Evolutionary conservation across 2,797 vertebrate genomes (phyloP).

Genomic region (Florisuga fusca): DNA sequence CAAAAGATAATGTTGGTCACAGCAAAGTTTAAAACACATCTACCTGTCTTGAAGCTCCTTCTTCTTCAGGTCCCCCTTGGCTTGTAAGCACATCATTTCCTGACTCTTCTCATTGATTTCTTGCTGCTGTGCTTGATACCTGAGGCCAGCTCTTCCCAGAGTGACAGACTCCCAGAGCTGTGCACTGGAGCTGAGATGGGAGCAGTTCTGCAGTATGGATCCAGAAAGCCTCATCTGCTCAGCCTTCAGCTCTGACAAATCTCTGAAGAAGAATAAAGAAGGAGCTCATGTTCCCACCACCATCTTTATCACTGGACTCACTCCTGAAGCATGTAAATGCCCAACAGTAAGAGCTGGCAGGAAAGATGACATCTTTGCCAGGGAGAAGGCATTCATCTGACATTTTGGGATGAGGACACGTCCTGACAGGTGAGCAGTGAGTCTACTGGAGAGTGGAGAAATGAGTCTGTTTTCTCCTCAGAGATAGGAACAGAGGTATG

Average conservation of each 20-base stretch:
- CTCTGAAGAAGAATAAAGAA: constrained; percentile 76
- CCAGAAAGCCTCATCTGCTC: constrained; percentile 87
- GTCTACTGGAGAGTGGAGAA: not conserved
- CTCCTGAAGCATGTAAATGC: not conserved
- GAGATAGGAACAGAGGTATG: not conserved
- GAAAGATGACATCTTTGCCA: rapidly evolving
- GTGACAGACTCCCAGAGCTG: constrained; percentile 25
- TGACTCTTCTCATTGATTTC: constrained; percentile 45
- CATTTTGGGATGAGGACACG: not conserved
- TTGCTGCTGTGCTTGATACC: constrained; percentile 49
- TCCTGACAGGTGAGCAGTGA: not conserved
- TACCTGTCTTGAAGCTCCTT: constrained; percentile 82
- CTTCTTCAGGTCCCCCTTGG: constrained; percentile 68
- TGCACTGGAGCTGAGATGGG: constrained; percentile 47
- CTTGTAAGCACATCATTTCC: constrained; percentile 47
- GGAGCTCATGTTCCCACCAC: not conserved
- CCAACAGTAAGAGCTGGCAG: not conserved
- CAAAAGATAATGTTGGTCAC: not conserved
- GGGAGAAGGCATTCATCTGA: not conserved
- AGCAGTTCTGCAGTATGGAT: constrained; percentile 83
- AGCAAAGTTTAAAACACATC: not conserved
- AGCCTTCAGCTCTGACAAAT: constrained; percentile 86
- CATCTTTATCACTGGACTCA: not conserved
- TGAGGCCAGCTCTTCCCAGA: constrained; percentile 33
- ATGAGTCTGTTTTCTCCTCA: not conserved